Base-by-base conservation (phyloP, 2,113 vertebrate species). In the Anolis sagrei region DNA sequence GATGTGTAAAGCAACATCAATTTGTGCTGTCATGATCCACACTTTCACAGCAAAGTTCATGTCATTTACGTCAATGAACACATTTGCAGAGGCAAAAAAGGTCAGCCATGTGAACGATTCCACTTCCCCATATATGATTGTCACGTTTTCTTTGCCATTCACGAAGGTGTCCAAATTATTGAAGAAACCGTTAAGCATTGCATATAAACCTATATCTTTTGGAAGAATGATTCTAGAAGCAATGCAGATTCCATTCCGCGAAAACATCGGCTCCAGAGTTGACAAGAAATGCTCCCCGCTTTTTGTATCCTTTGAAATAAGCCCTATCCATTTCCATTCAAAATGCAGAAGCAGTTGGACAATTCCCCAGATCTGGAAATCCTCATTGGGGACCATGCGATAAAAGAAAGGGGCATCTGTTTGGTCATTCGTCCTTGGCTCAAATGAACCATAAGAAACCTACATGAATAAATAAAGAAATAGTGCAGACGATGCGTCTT, bases 401-500 rank as follows among this genome's bases (percentile, higher is more conserved):
- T 81, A 81, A 54, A 81, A 81, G 1, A 66, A 51, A 34, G 66
- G 80, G 9, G 25, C 13, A 13, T 51, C 5, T 9, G 8, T 29
- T 54, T 21, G 9, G 51, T 54, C 9, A 32, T 4, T 51, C 1
- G 25, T 32, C 54, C 18, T 21, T 23, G 80, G 1, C 54, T 81
- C n/a, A 81, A 72, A 81, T 13, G 80, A 49, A 2, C 80, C 80
- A 81, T 81, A 81, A 32, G 80, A 81, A 25, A 81, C 6, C 80
- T 81, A 44, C 39, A 44, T 4, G 39, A n/a, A n/a, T n/a, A n/a
- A 4, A 62, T 25, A 14, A 32, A 64, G 23, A 64, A 58, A 54
- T 54, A 54, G 14, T 54, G 51, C 51, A 58, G 54, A 16, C 18
- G 14, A 58, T 13, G 4, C 64, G 8, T 27, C 27, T 68, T 27